Base-by-base conservation (phyloP, 2,797 vertebrate species). In the Pithecia hirsuta region DNA sequence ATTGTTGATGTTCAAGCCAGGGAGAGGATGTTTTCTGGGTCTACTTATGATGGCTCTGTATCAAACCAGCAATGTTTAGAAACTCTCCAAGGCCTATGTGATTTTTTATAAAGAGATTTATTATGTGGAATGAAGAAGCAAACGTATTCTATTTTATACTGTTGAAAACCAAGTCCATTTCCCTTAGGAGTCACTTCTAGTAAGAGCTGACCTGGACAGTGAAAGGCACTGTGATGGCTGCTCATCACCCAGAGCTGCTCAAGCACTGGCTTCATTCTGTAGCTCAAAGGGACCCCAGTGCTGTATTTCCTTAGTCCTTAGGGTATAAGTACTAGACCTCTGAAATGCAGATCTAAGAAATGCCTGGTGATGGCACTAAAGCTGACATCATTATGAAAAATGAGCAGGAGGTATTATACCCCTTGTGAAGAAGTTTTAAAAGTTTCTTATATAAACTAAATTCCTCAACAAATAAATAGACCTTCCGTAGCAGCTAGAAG, bases 31-130 rank as follows among this genome's bases (percentile, higher is more conserved):
- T 88, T 93, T 88, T 91, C 81, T 74, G 26, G 55, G 17, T 83
- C 59, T 85, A 26, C 2, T 78, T 50, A 12, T 30, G 50, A 96
- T 93, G 83, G 24, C 20, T 91, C 36, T 96, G 13, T 85, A 76
- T 92, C 80, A 85, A 83, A 94, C 48, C 52, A 83, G 55, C 61
- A 74, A 64, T 74, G 48, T 97, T 28, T 57, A 89, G 41, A 88
- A 88, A 92, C 33, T 39, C 70, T 80, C 30, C 33, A 87, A 82
- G 26, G 12, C 1, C 78, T 92, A 2, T 50, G 7, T 87, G 61
- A 4, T 59, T 82, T 82, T 81, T 52, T 52, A 67, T 55, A n/a
- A 52, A 87, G 44, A 79, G 48, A 81, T 84, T 64, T 95, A 26
- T 72, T 74, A 82, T 50, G 15, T 59, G 91, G 64, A 81, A 39